A percentile compares a stretch with the other conserved stretches of the same genome.
phyloP scores from a whole-genome alignment of 2,113 vertebrate genomes.

The Probosciger aterrimus region DNA sequence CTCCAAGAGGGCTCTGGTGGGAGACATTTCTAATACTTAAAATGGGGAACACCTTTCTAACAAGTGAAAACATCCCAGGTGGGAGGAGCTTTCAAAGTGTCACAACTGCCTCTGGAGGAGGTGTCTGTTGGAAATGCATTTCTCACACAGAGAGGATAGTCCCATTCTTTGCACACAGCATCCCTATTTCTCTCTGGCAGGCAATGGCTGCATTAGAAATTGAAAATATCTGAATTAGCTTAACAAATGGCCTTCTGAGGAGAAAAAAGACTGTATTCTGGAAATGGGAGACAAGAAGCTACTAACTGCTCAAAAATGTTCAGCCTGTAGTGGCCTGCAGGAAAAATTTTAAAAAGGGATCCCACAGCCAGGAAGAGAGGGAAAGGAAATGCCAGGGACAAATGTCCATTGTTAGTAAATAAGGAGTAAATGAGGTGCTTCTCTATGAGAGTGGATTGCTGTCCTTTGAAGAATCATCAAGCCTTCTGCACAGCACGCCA shows the following conservation, averaged over 20 bases:
- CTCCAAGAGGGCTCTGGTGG: neutral
- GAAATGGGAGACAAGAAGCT: neutral
- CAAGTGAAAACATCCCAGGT: neutral
- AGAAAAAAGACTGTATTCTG: neutral
- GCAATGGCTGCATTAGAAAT: neutral
- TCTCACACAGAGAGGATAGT: rapidly evolving
- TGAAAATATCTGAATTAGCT: neutral
- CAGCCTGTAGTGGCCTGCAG: neutral
- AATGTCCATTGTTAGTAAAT: neutral
- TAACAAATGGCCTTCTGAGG: neutral
- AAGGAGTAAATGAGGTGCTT: neutral
- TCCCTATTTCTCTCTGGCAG: neutral
- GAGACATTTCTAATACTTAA: neutral
- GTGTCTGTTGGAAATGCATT: neutral
- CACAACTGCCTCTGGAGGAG: neutral
- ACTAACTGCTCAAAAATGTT: rapidly evolving
- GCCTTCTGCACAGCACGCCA: neutral
- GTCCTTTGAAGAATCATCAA: neutral
- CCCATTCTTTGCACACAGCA: neutral
- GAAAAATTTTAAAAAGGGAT: neutral
- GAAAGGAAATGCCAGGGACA: neutral
- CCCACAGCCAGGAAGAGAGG: neutral
- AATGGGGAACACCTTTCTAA: neutral
- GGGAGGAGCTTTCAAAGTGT: neutral
- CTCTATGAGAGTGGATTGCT: neutral